Conservation (phyloP, 64 coral and sea anemone genomes). For the Hydrozoanthus tunicans region DNA sequence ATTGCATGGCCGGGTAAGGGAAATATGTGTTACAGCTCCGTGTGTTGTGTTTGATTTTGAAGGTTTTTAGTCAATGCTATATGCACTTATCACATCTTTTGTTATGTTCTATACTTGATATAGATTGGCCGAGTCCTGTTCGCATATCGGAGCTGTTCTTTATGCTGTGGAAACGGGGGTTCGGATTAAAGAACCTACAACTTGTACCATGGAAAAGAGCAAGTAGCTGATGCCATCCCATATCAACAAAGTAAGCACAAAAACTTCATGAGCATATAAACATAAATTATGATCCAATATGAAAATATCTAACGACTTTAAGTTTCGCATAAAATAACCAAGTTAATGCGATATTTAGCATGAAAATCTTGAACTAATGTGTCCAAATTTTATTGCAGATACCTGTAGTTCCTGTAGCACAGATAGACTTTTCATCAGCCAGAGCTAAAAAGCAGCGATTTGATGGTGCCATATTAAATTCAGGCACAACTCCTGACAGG, state of each 20-base stretch:
- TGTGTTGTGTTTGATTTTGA: too few species aligned
- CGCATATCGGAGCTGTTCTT: slow-evolving; percentile 47
- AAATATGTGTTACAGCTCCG: too few species aligned
- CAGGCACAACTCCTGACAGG: slow-evolving; percentile 9
- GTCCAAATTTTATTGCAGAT: slow-evolving; percentile 24
- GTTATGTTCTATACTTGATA: not conserved
- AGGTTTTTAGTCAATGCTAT: too few species aligned
- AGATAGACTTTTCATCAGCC: slow-evolving; percentile 56
- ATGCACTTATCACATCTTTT: not conserved
- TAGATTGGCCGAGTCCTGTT: slow-evolving; percentile 13
- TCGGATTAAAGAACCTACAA: slow-evolving; percentile 15
- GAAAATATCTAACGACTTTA: not conserved
- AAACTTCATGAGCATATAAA: not conserved
- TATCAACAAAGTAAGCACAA: not conserved
- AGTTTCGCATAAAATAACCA: not conserved
- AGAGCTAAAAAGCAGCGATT: slow-evolving; percentile 47
- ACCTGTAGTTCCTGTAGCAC: not conserved
- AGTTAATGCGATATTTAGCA: not conserved
- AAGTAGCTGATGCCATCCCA: slow-evolving; percentile 61
- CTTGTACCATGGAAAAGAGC: slow-evolving; percentile 49
- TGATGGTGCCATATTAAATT: slow-evolving; percentile 7
- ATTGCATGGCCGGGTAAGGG: too few species aligned
- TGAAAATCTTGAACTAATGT: not conserved
- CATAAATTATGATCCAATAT: not conserved
- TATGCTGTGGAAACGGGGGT: slow-evolving; percentile 47